Evolutionary conservation across 2,888 invertebrate species (phyloP), one percentile per base, ranked within the genome.

Genomic region (Punctoribates punctum): DNA sequence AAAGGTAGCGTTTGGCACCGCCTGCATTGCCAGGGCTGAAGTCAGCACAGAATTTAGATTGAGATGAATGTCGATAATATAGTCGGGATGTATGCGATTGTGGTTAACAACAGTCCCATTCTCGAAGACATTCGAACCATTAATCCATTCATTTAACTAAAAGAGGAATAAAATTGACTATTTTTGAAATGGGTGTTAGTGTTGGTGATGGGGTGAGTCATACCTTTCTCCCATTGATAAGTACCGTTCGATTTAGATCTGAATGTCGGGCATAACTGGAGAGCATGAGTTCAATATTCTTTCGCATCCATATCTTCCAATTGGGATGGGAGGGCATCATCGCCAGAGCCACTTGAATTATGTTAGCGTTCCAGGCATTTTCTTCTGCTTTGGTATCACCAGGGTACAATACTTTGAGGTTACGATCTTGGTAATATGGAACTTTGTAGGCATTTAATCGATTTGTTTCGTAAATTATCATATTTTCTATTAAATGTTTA

Each of bases 351-450:
- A 51, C 20, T 51, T 51, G 51, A 4, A 51, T 6, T 6, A 51
- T 11, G 11, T 20, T n/a, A 51, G 51, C 17, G 20, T 51, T 51
- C 51, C 51, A 51, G 17, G 51, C 17, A 51, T 51, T 51, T 11
- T 51, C 51, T 51, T 51, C 51, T 6, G 51, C 51, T 51, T 51
- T 51, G 51, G 51, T 51, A 51, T 51, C 51, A 51, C 51, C 51
- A 15, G 51, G 51, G 20, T 6, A 51, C 11, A 51, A 4, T n/a
- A 51, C 51, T 51, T 51, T 51, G 3, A 4, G n/a, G 11, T 51
- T 20, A 4, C 20, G 17, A 11, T 51, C 51, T 11, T 51, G 51
- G 11, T 51, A 51, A 51, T 51, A 51, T 2, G 51, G 51, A 6
- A 51, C 51, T 51, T 15, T 51, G 11, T 51, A 51, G 51, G 3